A percentile compares a stretch with the other conserved stretches of the same genome.
phyloP scores from a whole-genome alignment of 23 tunicate species.

The Botrylloides violaceus region DNA sequence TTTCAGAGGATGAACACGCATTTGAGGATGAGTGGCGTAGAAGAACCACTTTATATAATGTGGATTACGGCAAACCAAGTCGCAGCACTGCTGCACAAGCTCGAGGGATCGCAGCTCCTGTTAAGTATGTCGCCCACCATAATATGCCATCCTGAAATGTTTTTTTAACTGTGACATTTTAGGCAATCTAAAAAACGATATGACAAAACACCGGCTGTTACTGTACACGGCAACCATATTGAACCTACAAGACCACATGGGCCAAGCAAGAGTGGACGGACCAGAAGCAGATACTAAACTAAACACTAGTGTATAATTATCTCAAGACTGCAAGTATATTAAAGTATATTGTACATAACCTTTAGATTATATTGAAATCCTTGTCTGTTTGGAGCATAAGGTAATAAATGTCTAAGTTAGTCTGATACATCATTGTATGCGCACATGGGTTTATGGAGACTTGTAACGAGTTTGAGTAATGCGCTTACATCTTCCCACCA shows the following conservation, averaged over 20 bases:
- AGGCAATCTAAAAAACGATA: neutral
- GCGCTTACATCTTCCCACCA: no score
- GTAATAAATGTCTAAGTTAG: no score
- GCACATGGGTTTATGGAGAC: no score
- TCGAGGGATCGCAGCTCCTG: neutral
- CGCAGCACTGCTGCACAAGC: no score
- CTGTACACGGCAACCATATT: neutral
- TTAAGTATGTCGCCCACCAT: no score
- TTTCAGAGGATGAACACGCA: constrained; percentile 28
- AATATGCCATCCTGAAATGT: neutral
- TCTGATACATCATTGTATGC: no score
- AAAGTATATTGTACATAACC: no score
- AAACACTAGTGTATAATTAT: no score
- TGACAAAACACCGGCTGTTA: constrained; percentile 13
- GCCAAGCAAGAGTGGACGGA: constrained; percentile 53
- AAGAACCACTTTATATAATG: constrained; percentile 1
- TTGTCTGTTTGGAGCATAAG: no score
- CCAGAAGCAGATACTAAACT: constrained; percentile 20
- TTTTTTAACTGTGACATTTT: neutral
- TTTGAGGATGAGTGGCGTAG: constrained; percentile 37
- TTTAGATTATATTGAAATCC: no score
- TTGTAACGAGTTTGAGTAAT: no score
- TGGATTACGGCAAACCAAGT: constrained; percentile 14
- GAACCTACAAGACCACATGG: constrained; percentile 35
- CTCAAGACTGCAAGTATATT: no score